phyloP scores from a whole-genome alignment of 2,113 vertebrate genomes.

The Oceanites oceanicus region DNA sequence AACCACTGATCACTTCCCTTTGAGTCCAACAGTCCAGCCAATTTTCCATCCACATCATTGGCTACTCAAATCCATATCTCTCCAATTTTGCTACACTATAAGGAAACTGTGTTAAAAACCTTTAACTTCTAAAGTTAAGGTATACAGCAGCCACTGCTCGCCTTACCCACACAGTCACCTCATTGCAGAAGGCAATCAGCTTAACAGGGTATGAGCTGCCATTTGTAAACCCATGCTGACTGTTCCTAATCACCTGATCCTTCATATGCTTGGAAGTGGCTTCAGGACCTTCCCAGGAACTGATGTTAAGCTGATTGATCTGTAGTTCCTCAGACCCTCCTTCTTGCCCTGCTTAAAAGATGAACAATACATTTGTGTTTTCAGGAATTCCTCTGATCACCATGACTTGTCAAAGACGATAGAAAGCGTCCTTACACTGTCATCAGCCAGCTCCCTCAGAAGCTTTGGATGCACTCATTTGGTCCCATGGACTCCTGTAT shows the following conservation, averaged over 20 bases:
- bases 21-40: background rate
- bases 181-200: background rate
- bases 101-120: background rate
- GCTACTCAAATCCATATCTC: accelerated
- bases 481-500: background rate
- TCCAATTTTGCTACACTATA: background rate
- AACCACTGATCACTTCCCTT: background rate
- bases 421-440: background rate
- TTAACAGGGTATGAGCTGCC: background rate
- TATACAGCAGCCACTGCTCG: background rate
- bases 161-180: background rate
- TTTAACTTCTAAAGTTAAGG: background rate
- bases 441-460: background rate
- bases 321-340: background rate
- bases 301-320: background rate
- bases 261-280: background rate
- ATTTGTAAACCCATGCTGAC: background rate
- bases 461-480: background rate
- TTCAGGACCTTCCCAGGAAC: background rate
- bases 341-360: background rate
- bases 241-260: background rate
- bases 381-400: background rate
- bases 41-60: background rate
- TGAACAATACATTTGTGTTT: background rate
- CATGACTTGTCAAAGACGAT: background rate